Evolutionary conservation across 1,140 invertebrate genomes (phyloP), one percentile per base, ranked within the genome.

Genomic region (Drosophila nikananu): DNA sequence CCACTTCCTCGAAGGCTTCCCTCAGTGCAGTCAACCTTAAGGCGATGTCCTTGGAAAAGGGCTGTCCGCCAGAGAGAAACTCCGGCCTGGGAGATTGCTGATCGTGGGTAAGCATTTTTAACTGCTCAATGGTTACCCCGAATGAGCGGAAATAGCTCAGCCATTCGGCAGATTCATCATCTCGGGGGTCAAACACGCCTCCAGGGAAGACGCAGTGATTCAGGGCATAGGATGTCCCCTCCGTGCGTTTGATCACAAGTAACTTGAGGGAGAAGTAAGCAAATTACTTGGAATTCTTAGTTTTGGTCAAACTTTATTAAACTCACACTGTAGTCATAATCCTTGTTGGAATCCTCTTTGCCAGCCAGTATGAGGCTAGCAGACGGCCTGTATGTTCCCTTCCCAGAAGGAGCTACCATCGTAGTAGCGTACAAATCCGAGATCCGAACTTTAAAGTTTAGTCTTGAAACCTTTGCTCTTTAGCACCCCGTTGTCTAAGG

Each of bases 1-100:
- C 97, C 68, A 96, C 95, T 93, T 99, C 97, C 93, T 99, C 97
- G 94, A 99, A 99, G 30, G 97, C 97, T 94, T 99, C 98, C 76
- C 98, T 94, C 60, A 98, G 96, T 12, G 97, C 97, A 68, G 96
- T 95, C 70, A 99, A 96, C 74, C 97, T 94, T 58, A 98, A 93
- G 7, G 96, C 96, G 42, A 98, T 94, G 91, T 97, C 96, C 91
- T 94, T 95, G 13, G 78, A 89, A 21, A 90, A 76, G 44, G 76
- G 15, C 9, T 54, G 10, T 0, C 81, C 78, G 1, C 10, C 39
- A 10, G 37, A 55, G 8, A 90, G 30, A 7, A 89, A 51, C 8
- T 78, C 32, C 15, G 81, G 72, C n/a, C 79, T 80, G 8, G 54
- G 44, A 1, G 23, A 44, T 1, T 32, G 13, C 44, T 84, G 93